Evolutionary conservation across 1,140 invertebrate species (phyloP).

Genomic region (Rhizoglyphus robini): DNA sequence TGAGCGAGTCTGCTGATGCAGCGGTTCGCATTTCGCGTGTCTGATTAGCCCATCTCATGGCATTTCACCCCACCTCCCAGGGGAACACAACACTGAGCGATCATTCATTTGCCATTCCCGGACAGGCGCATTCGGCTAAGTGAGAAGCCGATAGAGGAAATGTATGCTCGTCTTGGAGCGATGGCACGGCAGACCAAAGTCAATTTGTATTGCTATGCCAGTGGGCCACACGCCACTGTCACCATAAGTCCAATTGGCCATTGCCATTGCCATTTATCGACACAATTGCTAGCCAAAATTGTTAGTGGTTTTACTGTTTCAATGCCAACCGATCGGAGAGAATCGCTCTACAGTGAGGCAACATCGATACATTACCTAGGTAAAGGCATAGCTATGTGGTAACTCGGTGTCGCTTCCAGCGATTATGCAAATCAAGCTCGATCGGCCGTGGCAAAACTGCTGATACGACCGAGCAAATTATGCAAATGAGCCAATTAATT

Average conservation of each 20-base stretch:
- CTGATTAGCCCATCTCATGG: conserved; percentile 18
- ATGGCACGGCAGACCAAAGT: too few relatives aligned
- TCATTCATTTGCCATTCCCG: conserved; percentile 6
- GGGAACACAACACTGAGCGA: conserved; percentile 6
- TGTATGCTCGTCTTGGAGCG: too few relatives aligned
- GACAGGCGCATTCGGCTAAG: background rate
- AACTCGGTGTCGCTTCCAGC: background rate
- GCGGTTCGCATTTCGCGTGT: background rate
- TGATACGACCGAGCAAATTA: background rate
- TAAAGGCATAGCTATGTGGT: background rate
- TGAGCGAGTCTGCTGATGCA: too few relatives aligned
- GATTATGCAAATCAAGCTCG: background rate
- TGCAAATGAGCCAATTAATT: conserved; percentile 17
- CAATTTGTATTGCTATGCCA: background rate
- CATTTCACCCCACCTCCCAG: conserved; percentile 17
- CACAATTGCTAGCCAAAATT: background rate
- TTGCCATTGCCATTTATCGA: background rate
- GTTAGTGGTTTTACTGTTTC: background rate
- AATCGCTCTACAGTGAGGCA: background rate
- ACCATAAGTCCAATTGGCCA: background rate
- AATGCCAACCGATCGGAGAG: background rate
- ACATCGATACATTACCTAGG: background rate
- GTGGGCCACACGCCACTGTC: background rate
- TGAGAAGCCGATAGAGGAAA: background rate
- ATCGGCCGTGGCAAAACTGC: background rate